These are phyloP conservation scores for Crotalus horridus DNA, from an alignment of 2,113 vertebrate species.

Conservation along the genomic window DNA sequence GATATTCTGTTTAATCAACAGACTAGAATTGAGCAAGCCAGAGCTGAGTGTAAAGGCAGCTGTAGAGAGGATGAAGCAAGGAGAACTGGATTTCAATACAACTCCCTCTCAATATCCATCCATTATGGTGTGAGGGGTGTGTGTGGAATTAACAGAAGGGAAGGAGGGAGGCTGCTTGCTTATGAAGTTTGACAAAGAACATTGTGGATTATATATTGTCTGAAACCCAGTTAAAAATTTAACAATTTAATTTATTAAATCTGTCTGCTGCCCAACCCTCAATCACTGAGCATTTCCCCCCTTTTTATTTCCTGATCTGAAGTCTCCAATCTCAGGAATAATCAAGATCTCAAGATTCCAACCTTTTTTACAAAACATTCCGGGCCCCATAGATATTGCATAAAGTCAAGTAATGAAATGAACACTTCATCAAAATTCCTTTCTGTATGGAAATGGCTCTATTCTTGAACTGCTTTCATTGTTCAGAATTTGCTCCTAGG, in stretches of 20 bases:
- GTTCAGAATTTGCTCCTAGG: background rate
- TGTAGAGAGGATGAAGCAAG: background rate
- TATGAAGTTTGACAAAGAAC: background rate
- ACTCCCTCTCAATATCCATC: background rate
- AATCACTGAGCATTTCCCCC: background rate
- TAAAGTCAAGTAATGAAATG: background rate
- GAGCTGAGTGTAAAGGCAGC: background rate
- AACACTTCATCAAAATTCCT: background rate
- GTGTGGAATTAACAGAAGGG: background rate
- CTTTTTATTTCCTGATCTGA: background rate
- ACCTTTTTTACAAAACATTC: background rate
- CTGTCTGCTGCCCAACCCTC: background rate
- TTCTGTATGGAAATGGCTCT: background rate
- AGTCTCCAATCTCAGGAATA: background rate
- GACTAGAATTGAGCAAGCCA: background rate
- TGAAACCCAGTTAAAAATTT: background rate
- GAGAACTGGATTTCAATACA: background rate
- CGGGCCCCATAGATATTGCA: background rate
- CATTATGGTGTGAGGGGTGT: background rate
- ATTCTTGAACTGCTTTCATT: background rate
- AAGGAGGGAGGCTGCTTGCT: background rate
- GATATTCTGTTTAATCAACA: background rate
- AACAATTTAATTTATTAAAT: background rate
- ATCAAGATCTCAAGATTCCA: background rate
- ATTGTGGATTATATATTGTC: background rate